Base-by-base conservation (phyloP, 92 coral and sea anemone genomes). In the Parazoanthus darwini region DNA sequence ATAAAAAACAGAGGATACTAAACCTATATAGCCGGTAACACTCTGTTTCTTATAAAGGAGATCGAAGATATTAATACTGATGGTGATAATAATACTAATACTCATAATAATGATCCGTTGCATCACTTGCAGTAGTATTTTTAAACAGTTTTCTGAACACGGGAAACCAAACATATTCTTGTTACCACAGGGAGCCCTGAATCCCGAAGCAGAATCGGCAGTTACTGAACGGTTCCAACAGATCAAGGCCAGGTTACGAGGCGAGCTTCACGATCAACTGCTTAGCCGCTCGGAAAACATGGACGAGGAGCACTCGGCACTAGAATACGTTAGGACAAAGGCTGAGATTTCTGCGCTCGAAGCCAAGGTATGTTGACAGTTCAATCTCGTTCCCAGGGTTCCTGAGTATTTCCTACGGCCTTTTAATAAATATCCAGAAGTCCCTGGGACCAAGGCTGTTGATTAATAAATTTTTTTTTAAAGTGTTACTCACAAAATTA, bases 141-240 rank as follows among this genome's bases (percentile, higher is more conserved):
- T 63, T 18, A 63, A 11, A 58, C 66, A 3, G 15, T 18, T 58
- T 13, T 18, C 22, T 16, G 5, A 35, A 71, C 39, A 8, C 20
- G 43, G 37, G 20, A 67, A 25, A 6, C 15, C 6, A 29, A 18
- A n/a, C 7, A 6, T 84, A 3, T 25, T 8, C 22, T 78, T 42
- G 66, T 44, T 37, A 63, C 56, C 22, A 23, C 58, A 96, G 98
- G 99, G 98, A 20, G 99, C 99, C 50, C 77, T 97, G 73, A 97
- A 97, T 90, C 98, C 99, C 26, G 99, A 97, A 58, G 99, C 99
- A 15, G 99, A 97, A 63, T 95, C 92, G 35, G 94, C 98, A 22
- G 99, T 97, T 14, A 94, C 99, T 81, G 99, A 97, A 67, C 95
- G 98, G 36, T 92, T 95, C 92, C 92, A 91, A 87, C 98, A 91